Conservation (phyloP, 2,888 invertebrate genomes). For the Metallyticus violacea region DNA sequence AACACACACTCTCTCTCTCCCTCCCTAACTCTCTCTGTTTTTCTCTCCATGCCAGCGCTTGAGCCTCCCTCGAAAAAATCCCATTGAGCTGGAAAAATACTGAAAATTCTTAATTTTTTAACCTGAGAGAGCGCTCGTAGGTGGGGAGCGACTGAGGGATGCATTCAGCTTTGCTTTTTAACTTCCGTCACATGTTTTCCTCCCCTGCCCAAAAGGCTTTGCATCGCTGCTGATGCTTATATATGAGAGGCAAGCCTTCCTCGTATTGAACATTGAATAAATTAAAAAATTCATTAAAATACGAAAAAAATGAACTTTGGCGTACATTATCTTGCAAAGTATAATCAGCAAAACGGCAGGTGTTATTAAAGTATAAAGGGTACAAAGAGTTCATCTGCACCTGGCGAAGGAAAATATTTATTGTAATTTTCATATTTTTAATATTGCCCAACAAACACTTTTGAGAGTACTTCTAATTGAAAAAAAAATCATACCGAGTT, state of each 20-base stretch:
- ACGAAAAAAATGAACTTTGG: not conserved
- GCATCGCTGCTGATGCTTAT: not conserved
- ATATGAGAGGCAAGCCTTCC: not conserved
- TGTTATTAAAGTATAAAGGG: not conserved
- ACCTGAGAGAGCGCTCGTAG: not conserved
- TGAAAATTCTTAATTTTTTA: conserved; percentile 13
- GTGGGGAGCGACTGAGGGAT: not conserved
- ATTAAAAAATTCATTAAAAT: not conserved
- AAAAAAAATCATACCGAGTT: not conserved
- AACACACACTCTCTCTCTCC: too few species aligned
- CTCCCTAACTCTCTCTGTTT: too few species aligned
- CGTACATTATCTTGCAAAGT: not conserved
- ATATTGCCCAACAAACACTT: not conserved
- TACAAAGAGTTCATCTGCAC: not conserved
- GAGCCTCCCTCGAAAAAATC: not conserved
- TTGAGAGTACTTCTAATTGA: not conserved
- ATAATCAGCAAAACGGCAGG: not conserved
- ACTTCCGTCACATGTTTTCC: not conserved
- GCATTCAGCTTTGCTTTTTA: not conserved
- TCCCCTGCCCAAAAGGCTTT: not conserved
- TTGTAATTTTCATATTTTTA: not conserved
- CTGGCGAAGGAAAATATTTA: not conserved
- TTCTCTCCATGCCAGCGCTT: not conserved
- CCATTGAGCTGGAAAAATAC: not conserved
- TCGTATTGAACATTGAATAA: not conserved